These are phyloP conservation scores for Centroberyx gerrardi DNA, from an alignment of 2,797 vertebrate species.

Conservation along the genomic window DNA sequence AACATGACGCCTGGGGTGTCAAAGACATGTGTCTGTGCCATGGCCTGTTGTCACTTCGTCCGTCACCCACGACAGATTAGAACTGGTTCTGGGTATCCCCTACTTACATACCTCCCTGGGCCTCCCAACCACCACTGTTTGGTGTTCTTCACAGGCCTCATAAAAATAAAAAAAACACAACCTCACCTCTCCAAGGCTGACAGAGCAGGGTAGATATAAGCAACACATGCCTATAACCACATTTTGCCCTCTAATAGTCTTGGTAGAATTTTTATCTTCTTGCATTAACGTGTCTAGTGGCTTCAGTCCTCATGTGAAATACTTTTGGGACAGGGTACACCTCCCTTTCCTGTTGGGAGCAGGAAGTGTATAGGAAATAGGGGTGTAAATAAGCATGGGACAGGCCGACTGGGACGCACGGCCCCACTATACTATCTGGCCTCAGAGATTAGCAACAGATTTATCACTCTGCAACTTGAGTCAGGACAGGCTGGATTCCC, in stretches of 20 bases:
- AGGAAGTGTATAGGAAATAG: constrained; percentile 74
- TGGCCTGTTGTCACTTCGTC: constrained; percentile 79
- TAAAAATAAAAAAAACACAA: constrained; percentile 27
- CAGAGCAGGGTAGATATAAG: not conserved
- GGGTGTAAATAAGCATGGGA: constrained; percentile 78
- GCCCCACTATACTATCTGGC: constrained; percentile 77
- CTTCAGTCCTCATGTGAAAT: constrained; percentile 45
- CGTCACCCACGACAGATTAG: constrained; percentile 77
- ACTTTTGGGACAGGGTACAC: constrained; percentile 47
- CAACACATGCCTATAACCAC: not conserved
- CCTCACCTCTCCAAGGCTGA: constrained; percentile 17
- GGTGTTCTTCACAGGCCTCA: constrained; percentile 15
- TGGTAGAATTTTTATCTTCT: constrained; percentile 41
- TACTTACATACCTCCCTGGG: constrained; percentile 46
- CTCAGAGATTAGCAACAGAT: constrained; percentile 83
- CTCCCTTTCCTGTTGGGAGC: constrained; percentile 73
- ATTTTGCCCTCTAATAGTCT: constrained; percentile 6
- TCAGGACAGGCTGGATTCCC: constrained; percentile 72
- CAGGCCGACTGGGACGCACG: constrained; percentile 70
- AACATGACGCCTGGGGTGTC: constrained; percentile 67
- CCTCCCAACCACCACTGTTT: constrained; percentile 38
- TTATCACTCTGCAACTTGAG: constrained; percentile 84
- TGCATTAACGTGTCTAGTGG: constrained; percentile 22
- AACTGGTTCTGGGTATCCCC: constrained; percentile 61
- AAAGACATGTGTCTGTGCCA: constrained; percentile 73